phyloP scores from a whole-genome alignment of 2,113 vertebrate species.

The Thalassoma bifasciatum region DNA sequence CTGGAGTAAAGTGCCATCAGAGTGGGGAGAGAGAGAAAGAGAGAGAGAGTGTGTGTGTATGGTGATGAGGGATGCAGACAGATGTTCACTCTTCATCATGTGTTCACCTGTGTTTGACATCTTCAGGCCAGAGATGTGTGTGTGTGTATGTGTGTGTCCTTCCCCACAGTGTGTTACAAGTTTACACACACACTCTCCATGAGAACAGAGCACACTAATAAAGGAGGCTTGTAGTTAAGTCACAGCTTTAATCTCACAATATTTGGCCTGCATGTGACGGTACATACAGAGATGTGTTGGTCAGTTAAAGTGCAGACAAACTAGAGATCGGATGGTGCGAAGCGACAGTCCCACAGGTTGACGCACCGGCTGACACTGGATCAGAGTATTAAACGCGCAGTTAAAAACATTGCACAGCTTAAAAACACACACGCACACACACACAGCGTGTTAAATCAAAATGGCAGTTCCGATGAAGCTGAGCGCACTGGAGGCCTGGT shows the following conservation, averaged over 20 bases:
- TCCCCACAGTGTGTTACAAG: too few species aligned
- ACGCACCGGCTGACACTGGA: not conserved
- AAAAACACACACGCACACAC: too few species aligned
- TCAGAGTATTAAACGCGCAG: not conserved
- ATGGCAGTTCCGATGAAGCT: constrained; percentile 14
- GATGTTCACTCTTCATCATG: too few species aligned
- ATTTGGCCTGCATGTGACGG: not conserved
- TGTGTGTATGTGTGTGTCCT: too few species aligned
- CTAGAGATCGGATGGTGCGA: not conserved
- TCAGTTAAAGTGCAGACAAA: constrained; percentile 13
- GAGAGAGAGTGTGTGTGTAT: too few species aligned
- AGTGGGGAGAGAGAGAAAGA: too few species aligned
- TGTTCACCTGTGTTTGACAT: too few species aligned
- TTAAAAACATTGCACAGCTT: constrained; percentile 29
- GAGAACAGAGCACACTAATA: too few species aligned
- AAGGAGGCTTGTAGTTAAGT: not conserved
- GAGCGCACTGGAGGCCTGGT: constrained; percentile 8
- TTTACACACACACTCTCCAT: too few species aligned
- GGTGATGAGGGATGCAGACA: too few species aligned
- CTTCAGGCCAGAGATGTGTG: too few species aligned
- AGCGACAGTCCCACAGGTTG: not conserved
- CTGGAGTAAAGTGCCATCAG: too few species aligned
- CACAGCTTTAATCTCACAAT: constrained; percentile 20
- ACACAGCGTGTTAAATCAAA: constrained; percentile 7
- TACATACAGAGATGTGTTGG: not conserved